These are phyloP conservation scores for Homarus americanus DNA, from an alignment of 1,140 invertebrate genomes.

Conservation along the genomic window DNA sequence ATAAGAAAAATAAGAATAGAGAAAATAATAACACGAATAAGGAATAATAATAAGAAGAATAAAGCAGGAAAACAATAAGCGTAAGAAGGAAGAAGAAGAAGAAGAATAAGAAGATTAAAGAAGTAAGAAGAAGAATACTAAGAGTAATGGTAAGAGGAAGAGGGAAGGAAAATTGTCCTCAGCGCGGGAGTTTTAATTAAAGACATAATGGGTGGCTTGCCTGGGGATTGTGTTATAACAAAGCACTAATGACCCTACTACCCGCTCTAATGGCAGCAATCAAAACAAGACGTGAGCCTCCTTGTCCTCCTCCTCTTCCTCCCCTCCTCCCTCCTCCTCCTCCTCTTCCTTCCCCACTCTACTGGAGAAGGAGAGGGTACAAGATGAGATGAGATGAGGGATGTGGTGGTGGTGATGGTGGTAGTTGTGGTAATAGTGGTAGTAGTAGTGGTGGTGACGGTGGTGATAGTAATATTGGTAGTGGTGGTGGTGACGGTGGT, in stretches of 20 bases:
- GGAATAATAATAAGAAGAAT: neutral
- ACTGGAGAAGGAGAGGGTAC: neutral
- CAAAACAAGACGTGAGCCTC: constrained; percentile 66
- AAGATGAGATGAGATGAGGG: neutral
- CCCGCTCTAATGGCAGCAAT: constrained; percentile 68
- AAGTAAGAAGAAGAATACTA: neutral
- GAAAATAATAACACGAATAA: neutral
- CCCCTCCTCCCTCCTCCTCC: neutral
- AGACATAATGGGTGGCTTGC: constrained; percentile 56
- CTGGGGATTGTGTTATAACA: constrained; percentile 68
- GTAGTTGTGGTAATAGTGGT: neutral
- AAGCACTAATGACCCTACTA: constrained; percentile 68
- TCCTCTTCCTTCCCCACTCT: neutral
- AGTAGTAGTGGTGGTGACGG: neutral
- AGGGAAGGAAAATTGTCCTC: constrained; percentile 30
- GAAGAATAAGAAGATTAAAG: neutral
- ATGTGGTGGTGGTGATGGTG: neutral
- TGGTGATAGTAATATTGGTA: neutral
- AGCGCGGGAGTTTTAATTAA: constrained; percentile 56
- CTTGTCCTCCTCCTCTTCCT: neutral
- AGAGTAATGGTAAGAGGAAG: neutral
- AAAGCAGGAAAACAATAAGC: neutral
- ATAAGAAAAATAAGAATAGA: neutral
- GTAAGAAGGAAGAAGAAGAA: neutral
- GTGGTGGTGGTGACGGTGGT: neutral